Conservation (phyloP, 2,888 invertebrate species). For the Lasioglossum vierecki region DNA sequence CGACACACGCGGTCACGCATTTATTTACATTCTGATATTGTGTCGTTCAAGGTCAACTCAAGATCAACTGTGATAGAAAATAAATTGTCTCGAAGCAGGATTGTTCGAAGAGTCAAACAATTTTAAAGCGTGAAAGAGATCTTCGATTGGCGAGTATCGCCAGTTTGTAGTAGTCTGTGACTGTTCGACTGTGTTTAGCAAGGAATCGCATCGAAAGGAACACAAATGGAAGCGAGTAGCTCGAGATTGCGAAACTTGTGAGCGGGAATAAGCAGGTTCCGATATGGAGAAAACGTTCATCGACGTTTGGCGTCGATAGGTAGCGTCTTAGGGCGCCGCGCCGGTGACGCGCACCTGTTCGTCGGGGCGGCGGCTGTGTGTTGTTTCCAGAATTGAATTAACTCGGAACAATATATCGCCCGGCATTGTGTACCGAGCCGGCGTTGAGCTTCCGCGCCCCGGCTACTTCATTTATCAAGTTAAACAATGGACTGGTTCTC, state of each 20-base stretch:
- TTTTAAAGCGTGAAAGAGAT: not conserved
- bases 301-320: conserved; percentile 21
- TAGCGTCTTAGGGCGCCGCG: not conserved
- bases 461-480: conserved; percentile 80
- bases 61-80: too few relatives aligned
- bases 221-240: not conserved
- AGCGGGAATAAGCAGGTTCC: not conserved
- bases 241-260: not conserved
- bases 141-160: not conserved
- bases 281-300: not conserved
- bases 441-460: conserved; percentile 65
- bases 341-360: conserved; percentile 26
- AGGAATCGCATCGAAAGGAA: not conserved
- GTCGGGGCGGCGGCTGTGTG: not conserved
- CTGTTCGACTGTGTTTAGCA: not conserved
- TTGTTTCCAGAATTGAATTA: conserved; percentile 73
- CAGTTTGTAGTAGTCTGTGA: not conserved
- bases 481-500: conserved; percentile 76
- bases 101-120: not conserved
- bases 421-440: conserved; percentile 71
- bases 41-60: too few relatives aligned
- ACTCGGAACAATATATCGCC: conserved; percentile 74
- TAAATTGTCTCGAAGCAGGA: too few relatives aligned
- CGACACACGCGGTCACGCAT: not conserved
- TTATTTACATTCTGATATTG: too few relatives aligned